A percentile compares a stretch with the other conserved stretches of the same genome.
phyloP scores from a whole-genome alignment of 2,888 invertebrate genomes.

The Endomychus coccineus region DNA sequence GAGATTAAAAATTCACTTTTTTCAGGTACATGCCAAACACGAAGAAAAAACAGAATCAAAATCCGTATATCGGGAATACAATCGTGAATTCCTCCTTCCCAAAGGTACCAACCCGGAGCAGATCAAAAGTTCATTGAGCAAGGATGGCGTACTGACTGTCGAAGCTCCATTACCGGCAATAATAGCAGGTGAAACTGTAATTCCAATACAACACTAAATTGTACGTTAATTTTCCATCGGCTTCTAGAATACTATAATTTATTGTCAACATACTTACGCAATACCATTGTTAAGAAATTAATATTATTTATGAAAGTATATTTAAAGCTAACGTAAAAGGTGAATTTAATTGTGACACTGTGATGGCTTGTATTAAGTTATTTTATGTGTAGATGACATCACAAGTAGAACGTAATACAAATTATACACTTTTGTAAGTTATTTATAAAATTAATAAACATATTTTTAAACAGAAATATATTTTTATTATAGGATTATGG shows the following conservation, averaged over 20 bases:
- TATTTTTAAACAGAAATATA: slow-evolving; percentile 22
- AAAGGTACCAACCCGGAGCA: slow-evolving; percentile 95
- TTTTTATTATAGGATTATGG: too few species aligned
- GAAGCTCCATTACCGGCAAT: slow-evolving; percentile 92
- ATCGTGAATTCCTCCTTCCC: slow-evolving; percentile 92
- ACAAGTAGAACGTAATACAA: slow-evolving; percentile 19
- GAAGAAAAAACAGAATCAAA: slow-evolving; percentile 96
- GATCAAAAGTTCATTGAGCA: slow-evolving; percentile 91
- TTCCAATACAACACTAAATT: slow-evolving; percentile 68
- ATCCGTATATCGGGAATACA: slow-evolving; percentile 96
- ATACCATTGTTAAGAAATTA: slow-evolving; percentile 9
- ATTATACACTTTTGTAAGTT: slow-evolving; percentile 37
- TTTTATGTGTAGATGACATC: slow-evolving; percentile 9
- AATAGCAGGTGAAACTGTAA: slow-evolving; percentile 70
- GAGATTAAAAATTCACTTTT: too few species aligned
- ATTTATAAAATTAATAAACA: slow-evolving; percentile 42
- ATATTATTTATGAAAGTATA: slow-evolving; percentile 10
- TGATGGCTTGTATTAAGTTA: slow-evolving; percentile 9
- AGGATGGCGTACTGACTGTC: slow-evolving; percentile 93
- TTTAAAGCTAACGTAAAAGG: slow-evolving; percentile 10
- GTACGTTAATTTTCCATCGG: background rate
- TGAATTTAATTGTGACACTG: slow-evolving; percentile 5
- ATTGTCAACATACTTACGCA: slow-evolving; percentile 8
- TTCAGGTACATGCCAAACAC: slow-evolving; percentile 94
- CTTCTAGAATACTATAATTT: slow-evolving; percentile 4